Conservation (phyloP, 2,888 invertebrate species). For the Drosophila hamatofila region DNA sequence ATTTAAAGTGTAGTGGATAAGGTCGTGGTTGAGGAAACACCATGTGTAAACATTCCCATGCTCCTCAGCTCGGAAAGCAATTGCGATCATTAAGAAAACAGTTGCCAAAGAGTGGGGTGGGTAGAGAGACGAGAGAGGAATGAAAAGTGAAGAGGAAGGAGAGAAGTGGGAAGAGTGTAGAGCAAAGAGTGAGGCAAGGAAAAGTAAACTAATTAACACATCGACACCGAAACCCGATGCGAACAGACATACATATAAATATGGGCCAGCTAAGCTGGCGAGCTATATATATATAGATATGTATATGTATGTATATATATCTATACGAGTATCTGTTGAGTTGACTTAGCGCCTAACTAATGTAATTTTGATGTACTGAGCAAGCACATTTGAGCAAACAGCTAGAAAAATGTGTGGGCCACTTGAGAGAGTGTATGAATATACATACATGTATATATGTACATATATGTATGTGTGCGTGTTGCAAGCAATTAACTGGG, state of each 20-base stretch:
- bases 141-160: too few species aligned
- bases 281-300: constrained; percentile 6
- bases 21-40: constrained; percentile 5
- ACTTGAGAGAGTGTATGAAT: constrained; percentile 1
- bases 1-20: background rate
- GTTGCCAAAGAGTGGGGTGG: constrained; percentile 33
- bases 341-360: constrained; percentile 61
- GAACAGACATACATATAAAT: constrained; percentile 28
- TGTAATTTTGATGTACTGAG: constrained; percentile 71
- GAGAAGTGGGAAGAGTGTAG: background rate
- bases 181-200: constrained; percentile 25
- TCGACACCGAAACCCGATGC: constrained; percentile 49
- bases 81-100: constrained; percentile 53
- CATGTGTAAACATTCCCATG: constrained; percentile 20
- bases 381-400: constrained; percentile 47
- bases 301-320: background rate
- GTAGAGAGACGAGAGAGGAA: background rate
- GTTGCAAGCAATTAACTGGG: constrained; percentile 66
- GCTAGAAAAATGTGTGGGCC: constrained; percentile 11
- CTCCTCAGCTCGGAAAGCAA: constrained; percentile 9
- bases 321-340: constrained; percentile 1
- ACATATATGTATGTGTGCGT: background rate
- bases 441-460: too few species aligned
- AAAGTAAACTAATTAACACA: constrained; percentile 73
- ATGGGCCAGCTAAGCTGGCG: constrained; percentile 54